Base-by-base conservation (phyloP, 1,140 invertebrate species). In the Pseudomyrmex gracilis region DNA sequence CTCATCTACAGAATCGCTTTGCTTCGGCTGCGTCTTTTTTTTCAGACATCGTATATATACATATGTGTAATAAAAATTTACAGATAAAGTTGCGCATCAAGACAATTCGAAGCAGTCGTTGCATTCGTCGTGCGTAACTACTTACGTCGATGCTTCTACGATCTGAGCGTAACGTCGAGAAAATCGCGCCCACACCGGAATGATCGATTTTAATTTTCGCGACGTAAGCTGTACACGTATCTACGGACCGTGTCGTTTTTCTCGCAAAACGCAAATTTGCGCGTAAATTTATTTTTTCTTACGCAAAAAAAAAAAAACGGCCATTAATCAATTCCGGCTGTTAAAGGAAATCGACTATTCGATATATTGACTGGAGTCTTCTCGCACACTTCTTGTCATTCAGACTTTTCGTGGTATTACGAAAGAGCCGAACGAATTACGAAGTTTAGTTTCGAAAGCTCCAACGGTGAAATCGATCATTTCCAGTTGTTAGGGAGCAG, bases 381-480 rank as follows among this genome's bases (percentile, higher is more conserved):
- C 43, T n/a, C n/a, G n/a, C n/a, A 10, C 13, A 49, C 2, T 58
- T 43, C 12, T 53, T 58, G 53, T 57, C n/a, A 70, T 80, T 70
- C 66, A 22, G 53, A 71, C 43, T 80, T 76, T 70, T 13, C 64
- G 15, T 12, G 43, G 76, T 53, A 70, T 78, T 53, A 43, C 17
- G 34, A 43, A 43, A 55, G 22, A 70, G 20, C 20, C 17, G 12
- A 49, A 20, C 43, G 43, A 61, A 57, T 64, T 78, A 15, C 53
- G n/a, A 74, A 82, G 51, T 51, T 67, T 53, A 49, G 68, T 74
- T 17, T 60, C 57, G 12, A 55, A 66, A 51, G 12, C 73, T 66
- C 64, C 57, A 49, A 53, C 17, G 55, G 34, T 64, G 77, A 76
- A 86, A 90, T 87, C 80, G 85, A 87, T 90, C 82, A 85, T 82